These are phyloP conservation scores for Mormoops blainvillei DNA, from an alignment of 2,113 vertebrate species.

Conservation along the genomic window DNA sequence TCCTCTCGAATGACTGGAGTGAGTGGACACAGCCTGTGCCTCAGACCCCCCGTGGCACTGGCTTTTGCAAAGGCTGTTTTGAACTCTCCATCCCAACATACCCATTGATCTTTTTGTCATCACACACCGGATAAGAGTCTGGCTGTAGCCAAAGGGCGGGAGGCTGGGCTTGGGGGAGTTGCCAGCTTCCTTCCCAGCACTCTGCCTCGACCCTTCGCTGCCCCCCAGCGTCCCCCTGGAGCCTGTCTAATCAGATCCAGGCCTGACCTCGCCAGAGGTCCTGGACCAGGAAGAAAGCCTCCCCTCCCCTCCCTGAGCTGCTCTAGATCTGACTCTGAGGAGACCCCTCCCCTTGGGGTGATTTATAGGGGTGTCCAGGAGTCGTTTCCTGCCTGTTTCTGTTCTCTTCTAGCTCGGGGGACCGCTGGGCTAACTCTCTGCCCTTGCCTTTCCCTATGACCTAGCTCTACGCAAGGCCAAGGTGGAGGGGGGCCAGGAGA, in stretches of 20 bases:
- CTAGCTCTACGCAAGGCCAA: background rate
- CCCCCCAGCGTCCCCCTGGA: background rate
- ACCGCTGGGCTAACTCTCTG: background rate
- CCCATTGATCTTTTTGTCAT: background rate
- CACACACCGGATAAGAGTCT: background rate
- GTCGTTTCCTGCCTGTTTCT: conserved; percentile 49
- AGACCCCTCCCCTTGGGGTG: conserved; percentile 33
- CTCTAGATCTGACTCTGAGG: conserved; percentile 16
- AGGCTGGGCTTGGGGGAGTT: background rate
- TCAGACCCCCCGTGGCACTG: background rate
- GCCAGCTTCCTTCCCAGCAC: background rate
- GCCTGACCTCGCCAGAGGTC: conserved; percentile 57
- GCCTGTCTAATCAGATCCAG: conserved; percentile 73
- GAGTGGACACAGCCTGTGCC: no score
- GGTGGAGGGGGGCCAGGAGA: background rate
- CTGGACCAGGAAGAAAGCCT: conserved; percentile 23
- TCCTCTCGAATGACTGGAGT: background rate
- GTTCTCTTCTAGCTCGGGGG: background rate
- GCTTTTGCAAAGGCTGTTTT: background rate
- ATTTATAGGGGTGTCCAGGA: conserved; percentile 60
- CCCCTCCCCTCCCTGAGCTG: background rate
- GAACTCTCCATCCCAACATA: background rate
- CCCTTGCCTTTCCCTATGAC: background rate
- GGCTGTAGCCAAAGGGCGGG: background rate
- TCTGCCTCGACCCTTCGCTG: background rate